Evolutionary conservation across 2,797 vertebrate genomes (phyloP), one percentile per base, ranked within the genome.

Genomic region (Chiroxiphia lanceolata): DNA sequence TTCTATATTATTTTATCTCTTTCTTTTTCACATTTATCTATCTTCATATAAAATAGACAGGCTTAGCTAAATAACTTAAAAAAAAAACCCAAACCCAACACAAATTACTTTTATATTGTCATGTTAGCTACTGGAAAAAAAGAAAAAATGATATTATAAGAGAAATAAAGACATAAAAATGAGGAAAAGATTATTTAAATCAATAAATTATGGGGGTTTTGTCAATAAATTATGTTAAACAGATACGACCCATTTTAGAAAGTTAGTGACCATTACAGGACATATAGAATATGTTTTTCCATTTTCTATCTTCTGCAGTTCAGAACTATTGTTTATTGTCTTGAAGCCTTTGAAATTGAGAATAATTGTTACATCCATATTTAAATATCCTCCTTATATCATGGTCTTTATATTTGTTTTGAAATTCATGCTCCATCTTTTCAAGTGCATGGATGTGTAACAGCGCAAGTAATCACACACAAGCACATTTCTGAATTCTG

Each of bases 21-120:
- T 31, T 45, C 8, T 56, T 76, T 85, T 44, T 13, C 15, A 42
- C 3, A 18, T 42, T 67, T 51, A 26, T 75, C 13, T 50, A 22
- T 72, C 12, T 75, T 40, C 10, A 34, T 27, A 26, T 40, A 75
- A 75, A 82, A 53, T 7, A 67, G 19, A 64, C 0, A 63, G 13
- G 2, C 10, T 44, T 54, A 50, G 1, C 3, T 44, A 54, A 79
- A 59, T 69, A 44, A 36, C 48, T 68, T 20, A 8, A 22, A 53
- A 3, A 6, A 45, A 26, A 56, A 19, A 7, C 1, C 2, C 13
- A 27, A 67, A 74, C n/a, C 2, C 4, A 56, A 76, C 1, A 63
- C 13, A 38, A 9, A 6, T 17, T 76, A 25, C 16, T 53, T 87
- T 64, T 45, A 11, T 63, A 11, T 76, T 56, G 26, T 7, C 1